Base-by-base conservation (phyloP, 1,140 invertebrate genomes). In the Drosophila oshimai region DNA sequence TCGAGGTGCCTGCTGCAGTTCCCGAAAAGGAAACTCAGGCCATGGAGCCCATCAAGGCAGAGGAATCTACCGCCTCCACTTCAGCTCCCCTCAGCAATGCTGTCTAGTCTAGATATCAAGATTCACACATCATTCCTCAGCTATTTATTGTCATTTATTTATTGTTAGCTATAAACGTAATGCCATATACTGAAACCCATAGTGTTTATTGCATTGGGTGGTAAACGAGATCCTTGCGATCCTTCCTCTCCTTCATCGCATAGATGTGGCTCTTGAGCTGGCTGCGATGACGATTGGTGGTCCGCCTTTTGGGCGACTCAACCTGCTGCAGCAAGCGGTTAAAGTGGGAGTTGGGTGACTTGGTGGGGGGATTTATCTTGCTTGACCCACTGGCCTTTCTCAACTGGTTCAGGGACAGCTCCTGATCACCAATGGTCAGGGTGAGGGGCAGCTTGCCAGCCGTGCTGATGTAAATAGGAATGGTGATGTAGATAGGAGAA, bases 61-160 rank as follows among this genome's bases (percentile, higher is more conserved):
- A 6, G 13, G 50, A 57, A 10, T 15, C 36, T 6, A 9, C 47
- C 4, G 6, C 65, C 15, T 58, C 60, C 9, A 60, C 60, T 10
- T n/a, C 54, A 2, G 44, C 69, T 17, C 33, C 39, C 0, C 29
- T 41, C 1, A 75, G 55, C 47, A 87, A 86, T 67, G 31, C 45
- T 26, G 68, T 80, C 39, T 86, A 87, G 45, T 2, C 36, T 12
- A 17, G 13, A 10, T n/a, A 13, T 47, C 28, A 13, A 26, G 61
- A 24, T 64, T 41, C 33, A 55, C 9, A 28, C 13, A 17, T 34
- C 37, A 49, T 31, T 47, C 33, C 49, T 53, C 55, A 73, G 34
- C 26, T 81, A 80, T 87, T 87, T 87, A 87, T 75, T 74, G 64
- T 42, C 60, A 78, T 49, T 51, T 74, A 83, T 84, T 84, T 84